Evolutionary conservation across 1,140 invertebrate genomes (phyloP), one percentile per base, ranked within the genome.

Genomic region (Meloidogyne floridensis): DNA sequence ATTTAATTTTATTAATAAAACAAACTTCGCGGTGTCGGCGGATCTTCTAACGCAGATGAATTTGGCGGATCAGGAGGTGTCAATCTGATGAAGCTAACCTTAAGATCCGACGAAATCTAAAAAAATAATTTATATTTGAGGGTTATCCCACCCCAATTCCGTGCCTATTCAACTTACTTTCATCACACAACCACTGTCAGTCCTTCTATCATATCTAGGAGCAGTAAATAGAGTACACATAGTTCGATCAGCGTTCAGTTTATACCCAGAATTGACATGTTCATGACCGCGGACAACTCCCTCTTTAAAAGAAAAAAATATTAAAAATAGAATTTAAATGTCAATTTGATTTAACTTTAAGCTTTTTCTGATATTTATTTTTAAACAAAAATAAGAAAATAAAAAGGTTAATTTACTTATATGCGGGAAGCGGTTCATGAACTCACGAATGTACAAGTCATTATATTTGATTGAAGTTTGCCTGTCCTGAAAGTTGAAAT

Each of bases 171-270:
- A 32, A 32, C 32, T 42, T 43, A 77, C 75, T 15, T 56, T 54
- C 75, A 77, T 42, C 53, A 77, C 75, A 11, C 56, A 77, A 9
- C 75, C 75, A 18, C 75, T 42, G 51, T 54, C 75, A 20, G 51
- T n/a, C 3, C 3, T 69, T 54, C 7, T 43, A 13, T 8, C 18
- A 56, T 77, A 77, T 56, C 75, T 32, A 8, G 75, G 75, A 56
- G 75, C 56, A 47, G 56, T 77, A 43, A 77, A 77, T 42, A 77
- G 13, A 13, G 75, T 77, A 43, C 75, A 77, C 56, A 77, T 56
- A 32, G 47, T 77, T 15, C 75, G 53, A 42, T 56, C 75, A 56
- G 42, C 47, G 51, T 77, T 77, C 13, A 77, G 15, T 56, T 42
- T n/a, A 56, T 77, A 43, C 2, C 75, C 75, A 32, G 42, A 15